Conservation (phyloP, 2,888 invertebrate species). For the Dromius quadrimaculatus region DNA sequence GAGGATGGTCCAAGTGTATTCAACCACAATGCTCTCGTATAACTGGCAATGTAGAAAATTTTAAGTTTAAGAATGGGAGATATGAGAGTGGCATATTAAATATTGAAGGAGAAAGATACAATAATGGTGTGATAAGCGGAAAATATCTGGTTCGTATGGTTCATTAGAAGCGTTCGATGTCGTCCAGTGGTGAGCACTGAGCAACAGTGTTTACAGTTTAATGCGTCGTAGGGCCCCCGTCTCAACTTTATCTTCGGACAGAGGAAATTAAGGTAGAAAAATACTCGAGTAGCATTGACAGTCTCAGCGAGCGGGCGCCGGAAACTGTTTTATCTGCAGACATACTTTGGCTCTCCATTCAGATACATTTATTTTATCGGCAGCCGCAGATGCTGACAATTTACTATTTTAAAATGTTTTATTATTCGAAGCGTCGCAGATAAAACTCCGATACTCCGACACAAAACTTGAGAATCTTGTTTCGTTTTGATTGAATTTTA, state of each 20-base stretch:
- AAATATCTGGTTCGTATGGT: conserved; percentile 9
- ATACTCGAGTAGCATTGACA: conserved; percentile 36
- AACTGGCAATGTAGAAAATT: no score
- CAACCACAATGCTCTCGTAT: no score
- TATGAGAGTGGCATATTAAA: no score
- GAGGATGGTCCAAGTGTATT: no score
- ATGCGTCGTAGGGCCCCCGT: background rate
- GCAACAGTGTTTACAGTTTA: conserved; percentile 11
- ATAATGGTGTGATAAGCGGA: conserved; percentile 18
- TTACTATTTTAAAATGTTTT: conserved; percentile 67
- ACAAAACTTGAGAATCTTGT: conserved; percentile 59
- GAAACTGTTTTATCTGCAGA: conserved; percentile 63
- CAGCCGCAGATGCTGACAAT: conserved; percentile 63
- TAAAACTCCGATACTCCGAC: conserved; percentile 65
- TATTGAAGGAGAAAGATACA: no score
- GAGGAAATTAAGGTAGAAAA: conserved; percentile 51
- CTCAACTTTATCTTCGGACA: conserved; percentile 50
- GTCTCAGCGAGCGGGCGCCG: conserved; percentile 32
- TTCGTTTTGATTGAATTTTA: conserved; percentile 68
- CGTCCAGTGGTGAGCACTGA: background rate
- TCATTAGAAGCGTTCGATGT: conserved; percentile 27
- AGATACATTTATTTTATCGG: conserved; percentile 60
- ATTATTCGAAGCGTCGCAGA: conserved; percentile 65
- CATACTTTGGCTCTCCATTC: conserved; percentile 60
- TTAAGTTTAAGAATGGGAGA: no score